These are phyloP conservation scores for Corythornis leucogaster DNA, from an alignment of 2,797 vertebrate genomes.

Conservation along the genomic window DNA sequence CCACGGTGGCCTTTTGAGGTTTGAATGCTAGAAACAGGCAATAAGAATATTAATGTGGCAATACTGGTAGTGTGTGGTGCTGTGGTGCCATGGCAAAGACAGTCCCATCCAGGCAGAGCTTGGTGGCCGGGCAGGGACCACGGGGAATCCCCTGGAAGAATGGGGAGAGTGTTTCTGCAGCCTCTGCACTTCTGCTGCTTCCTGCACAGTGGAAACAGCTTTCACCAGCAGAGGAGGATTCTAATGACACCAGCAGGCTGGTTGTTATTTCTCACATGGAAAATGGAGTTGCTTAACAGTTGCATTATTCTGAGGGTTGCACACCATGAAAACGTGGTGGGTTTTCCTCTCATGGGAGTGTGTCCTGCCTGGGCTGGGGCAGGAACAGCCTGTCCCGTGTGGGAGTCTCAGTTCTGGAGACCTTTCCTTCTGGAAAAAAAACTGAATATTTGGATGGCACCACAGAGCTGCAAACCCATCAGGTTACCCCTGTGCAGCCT, in stretches of 20 bases:
- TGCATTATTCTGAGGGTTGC: background rate
- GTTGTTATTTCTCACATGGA: background rate
- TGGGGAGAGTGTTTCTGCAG: background rate
- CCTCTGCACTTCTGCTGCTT: background rate
- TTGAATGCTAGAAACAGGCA: background rate
- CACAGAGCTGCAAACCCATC: background rate
- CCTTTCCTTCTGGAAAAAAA: background rate
- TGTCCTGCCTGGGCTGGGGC: background rate
- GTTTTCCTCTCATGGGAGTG: no score
- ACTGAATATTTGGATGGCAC: background rate
- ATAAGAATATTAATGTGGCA: background rate
- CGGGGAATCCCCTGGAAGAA: background rate
- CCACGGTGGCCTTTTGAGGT: background rate
- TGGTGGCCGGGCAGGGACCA: background rate
- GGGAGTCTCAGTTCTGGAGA: background rate
- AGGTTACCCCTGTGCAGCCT: background rate
- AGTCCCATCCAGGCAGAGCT: background rate
- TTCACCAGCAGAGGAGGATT: background rate
- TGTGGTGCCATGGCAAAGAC: background rate
- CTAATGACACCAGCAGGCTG: background rate
- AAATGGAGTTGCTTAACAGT: background rate
- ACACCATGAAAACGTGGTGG: background rate
- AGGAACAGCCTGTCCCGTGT: accelerated
- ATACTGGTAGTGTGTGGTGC: background rate
- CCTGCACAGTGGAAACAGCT: background rate